Evolutionary conservation across 2,113 vertebrate species (phyloP), one percentile per base, ranked within the genome.

Genomic region (Mesoclemmys tuberculata): DNA sequence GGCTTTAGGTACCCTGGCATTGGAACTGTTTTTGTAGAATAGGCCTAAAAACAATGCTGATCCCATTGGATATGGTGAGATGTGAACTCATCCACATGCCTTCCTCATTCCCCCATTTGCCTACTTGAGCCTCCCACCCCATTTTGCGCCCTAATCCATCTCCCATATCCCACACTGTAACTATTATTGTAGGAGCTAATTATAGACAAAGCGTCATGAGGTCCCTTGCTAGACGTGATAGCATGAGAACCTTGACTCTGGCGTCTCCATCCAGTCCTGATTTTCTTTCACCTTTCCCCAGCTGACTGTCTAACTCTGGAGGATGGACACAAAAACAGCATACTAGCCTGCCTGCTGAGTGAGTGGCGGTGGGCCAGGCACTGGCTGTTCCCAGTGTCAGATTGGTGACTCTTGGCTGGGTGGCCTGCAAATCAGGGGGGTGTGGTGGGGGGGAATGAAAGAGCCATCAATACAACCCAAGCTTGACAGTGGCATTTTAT

Each of bases 31-130:
- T 54, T 35, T 51, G 51, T 38, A 27, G 51, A 46, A 29, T 8
- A 54, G 26, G 16, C 38, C 54, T 58, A 9, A 27, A 56, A 29
- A 5, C 54, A 31, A 46, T 7, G 52, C 12, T 16, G 6, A 24
- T 14, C 38, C 79, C 52, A 22, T 26, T 61, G 71, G 38, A 41
- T 75, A 75, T 22, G 21, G 21, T 44, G 41, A 26, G 55, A 84
- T 58, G 48, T 0, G 4, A 27, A 6, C 19, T 31, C 82, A 8
- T 56, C 12, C 48, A 5, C 68, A 9, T 31, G 21, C 0, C 2
- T 27, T 41, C 1, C 12, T 3, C 18, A n/a, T 68, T 68, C 35
- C 31, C 61, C 61, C 61, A 35, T 68, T 14, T 61, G 29, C 58
- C 58, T 16, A 31, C 58, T 16, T 19, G 35, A 68, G 61, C 16